Conservation (phyloP, 2,113 vertebrate genomes). For the Oreotrochilus melanogaster region DNA sequence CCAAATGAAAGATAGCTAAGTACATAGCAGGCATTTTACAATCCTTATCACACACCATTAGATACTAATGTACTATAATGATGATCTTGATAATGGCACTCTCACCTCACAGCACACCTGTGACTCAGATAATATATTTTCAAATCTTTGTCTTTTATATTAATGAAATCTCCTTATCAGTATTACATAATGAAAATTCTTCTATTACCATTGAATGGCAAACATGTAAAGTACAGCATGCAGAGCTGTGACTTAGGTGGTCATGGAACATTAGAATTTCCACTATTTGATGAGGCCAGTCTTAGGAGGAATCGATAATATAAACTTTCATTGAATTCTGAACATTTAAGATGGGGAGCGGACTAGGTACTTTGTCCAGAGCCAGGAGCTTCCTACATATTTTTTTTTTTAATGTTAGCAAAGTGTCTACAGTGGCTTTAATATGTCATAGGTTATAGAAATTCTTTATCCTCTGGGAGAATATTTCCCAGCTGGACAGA, state of each 20-base stretch:
- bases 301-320: not conserved
- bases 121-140: not conserved
- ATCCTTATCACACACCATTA: slow-evolving; percentile 25
- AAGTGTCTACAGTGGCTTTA: not conserved
- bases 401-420: not conserved
- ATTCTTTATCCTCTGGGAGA: not conserved
- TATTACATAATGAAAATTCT: not conserved
- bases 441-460: not conserved
- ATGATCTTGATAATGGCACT: slow-evolving; percentile 33
- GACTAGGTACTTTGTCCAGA: not conserved
- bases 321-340: not conserved
- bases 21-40: not conserved
- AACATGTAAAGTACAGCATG: not conserved
- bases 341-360: not conserved
- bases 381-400: not conserved
- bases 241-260: not conserved
- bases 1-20: not conserved
- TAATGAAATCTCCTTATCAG: not conserved
- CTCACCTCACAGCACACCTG: slow-evolving; percentile 42
- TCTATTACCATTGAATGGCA: not conserved
- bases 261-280: not conserved
- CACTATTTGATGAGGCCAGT: not conserved
- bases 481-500: not conserved
- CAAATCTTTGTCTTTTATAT: not conserved
- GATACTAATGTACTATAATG: slow-evolving; percentile 32